Conservation (phyloP, 1,140 invertebrate genomes). For the Magallana gigas region DNA sequence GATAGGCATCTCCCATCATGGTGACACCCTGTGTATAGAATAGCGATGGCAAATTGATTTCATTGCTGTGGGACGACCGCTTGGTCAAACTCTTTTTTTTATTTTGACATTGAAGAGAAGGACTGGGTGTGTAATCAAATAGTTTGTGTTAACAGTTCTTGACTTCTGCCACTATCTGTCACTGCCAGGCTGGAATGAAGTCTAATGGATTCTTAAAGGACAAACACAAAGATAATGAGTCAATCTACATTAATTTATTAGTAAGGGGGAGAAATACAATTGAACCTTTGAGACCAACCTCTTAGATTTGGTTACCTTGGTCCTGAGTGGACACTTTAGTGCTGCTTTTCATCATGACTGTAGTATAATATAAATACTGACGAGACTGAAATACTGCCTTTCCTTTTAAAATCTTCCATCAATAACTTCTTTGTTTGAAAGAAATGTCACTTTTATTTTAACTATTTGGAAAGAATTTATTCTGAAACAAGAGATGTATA, state of each 20-base stretch:
- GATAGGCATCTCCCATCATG: not conserved
- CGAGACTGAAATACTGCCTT: not conserved
- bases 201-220: not conserved
- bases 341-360: not conserved
- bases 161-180: not conserved
- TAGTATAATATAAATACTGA: not conserved
- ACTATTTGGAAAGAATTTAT: not conserved
- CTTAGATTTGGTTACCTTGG: not conserved
- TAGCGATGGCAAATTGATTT: not conserved
- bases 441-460: not conserved
- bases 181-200: not conserved
- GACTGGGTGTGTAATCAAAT: not conserved
- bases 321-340: not conserved
- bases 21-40: constrained; percentile 26
- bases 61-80: not conserved
- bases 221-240: not conserved
- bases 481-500: constrained; percentile 12
- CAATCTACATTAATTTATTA: not conserved
- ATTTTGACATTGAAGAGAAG: not conserved
- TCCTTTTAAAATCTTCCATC: not conserved
- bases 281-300: constrained; percentile 10
- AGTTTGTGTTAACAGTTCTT: not conserved
- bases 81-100: not conserved
- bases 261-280: not conserved
- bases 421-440: not conserved